Evolutionary conservation across 2,113 vertebrate species (phyloP).

Genomic region (Microcebus lehilahytsara): DNA sequence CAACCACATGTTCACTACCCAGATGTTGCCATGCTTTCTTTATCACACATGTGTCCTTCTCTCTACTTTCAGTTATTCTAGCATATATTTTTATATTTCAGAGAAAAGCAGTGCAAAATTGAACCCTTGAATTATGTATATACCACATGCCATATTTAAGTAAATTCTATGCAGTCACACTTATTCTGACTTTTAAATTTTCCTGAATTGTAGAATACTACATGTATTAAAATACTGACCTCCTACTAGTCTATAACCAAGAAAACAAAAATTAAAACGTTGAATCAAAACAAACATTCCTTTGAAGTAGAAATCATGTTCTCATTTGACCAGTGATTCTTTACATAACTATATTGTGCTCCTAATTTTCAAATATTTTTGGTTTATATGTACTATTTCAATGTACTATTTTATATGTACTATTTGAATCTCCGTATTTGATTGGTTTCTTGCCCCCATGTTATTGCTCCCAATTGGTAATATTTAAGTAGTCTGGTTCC

Average conservation of each 20-base stretch:
- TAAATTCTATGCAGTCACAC: background rate
- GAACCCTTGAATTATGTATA: background rate
- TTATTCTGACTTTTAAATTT: background rate
- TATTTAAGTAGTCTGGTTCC: background rate
- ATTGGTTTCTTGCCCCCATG: background rate
- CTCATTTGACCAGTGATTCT: background rate
- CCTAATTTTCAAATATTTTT: background rate
- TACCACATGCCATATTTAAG: background rate
- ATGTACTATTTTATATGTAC: background rate
- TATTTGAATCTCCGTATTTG: background rate
- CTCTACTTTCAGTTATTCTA: background rate
- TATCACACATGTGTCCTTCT: background rate
- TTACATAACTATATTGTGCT: background rate
- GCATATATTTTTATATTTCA: background rate
- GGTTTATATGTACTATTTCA: background rate
- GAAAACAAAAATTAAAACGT: background rate
- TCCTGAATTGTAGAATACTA: background rate
- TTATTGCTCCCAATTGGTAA: background rate
- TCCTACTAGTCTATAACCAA: background rate
- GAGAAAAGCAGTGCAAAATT: background rate
- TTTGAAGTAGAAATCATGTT: background rate
- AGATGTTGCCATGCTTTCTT: background rate
- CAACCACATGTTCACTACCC: rapidly evolving
- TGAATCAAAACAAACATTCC: background rate
- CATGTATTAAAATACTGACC: background rate